Evolutionary conservation across 2,113 vertebrate genomes (phyloP), one percentile per base, ranked within the genome.

Genomic region (Anarrhichthys ocellatus): DNA sequence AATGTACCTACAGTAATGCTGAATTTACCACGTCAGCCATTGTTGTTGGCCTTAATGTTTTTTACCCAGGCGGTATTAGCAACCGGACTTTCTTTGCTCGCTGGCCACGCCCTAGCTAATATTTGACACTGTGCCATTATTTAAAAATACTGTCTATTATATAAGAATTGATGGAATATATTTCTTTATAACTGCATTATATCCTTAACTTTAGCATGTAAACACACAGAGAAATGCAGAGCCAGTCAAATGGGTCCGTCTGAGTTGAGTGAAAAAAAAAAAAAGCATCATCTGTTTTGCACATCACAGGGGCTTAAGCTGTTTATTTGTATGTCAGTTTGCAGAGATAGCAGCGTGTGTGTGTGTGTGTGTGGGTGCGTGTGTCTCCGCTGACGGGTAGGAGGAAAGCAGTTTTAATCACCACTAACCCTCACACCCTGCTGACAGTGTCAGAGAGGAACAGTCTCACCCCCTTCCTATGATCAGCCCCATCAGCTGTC

Each of bases 401-500:
- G 74, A 84, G 84, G 84, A 85, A 89, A 85, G 87, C 72, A 65
- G 88, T 92, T 92, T 93, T 94, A 94, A 93, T 94, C 94, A 94
- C 87, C 76, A 81, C 80, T 87, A 93, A 93, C 88, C 85, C 88
- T 74, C 72, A 78, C 87, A 84, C 84, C 83, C 75, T 85, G 93
- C 93, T 94, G 94, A 94, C 93, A 91, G 84, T 69, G 54, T 86
- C 84, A 87, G 84, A 91, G 83, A 89, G 76, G 83, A 84, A 88
- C 81, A 78, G 85, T 71, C 52, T 86, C 83, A 81, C 62, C 81
- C 64, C 50, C 59, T 74, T 48, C 80, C 88, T 89, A 87, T 92
- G 93, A 95, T 94, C 89, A 88, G 89, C 90, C 79, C 83, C 92
- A 91, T 92, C 92, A 86, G 88, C 84, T 89, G 91, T 92, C 92